A percentile compares a stretch with the other conserved stretches of the same genome.
Conservation (phyloP, 2,113 vertebrate species). For the Chlorodrepanis virens region DNA sequence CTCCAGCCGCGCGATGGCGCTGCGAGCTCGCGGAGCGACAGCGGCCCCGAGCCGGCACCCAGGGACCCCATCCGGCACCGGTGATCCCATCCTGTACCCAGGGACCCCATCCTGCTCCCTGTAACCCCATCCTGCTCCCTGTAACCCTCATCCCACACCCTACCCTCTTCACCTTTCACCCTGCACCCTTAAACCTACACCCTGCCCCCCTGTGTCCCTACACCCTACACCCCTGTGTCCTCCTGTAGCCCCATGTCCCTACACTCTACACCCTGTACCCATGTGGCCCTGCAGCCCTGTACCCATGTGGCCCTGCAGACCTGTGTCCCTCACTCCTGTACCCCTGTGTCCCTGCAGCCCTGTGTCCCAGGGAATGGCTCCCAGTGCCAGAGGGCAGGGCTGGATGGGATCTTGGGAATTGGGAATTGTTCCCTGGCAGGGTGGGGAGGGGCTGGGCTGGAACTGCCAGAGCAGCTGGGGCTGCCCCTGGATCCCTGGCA, state of each 20-base stretch:
- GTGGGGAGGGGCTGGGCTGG: not conserved
- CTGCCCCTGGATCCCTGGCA: not conserved
- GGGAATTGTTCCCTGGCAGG: not conserved
- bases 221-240: not conserved
- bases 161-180: not conserved
- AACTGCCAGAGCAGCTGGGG: not conserved
- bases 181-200: too few species aligned
- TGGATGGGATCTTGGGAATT: not conserved
- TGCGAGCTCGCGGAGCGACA: not conserved
- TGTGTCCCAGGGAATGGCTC: not conserved
- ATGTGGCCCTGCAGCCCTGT: too few species aligned
- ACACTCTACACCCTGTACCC: too few species aligned
- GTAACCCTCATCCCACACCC: not conserved
- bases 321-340: too few species aligned
- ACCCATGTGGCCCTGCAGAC: too few species aligned
- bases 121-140: not conserved
- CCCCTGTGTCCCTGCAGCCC: too few species aligned
- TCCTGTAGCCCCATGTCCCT: too few species aligned
- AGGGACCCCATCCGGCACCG: not conserved
- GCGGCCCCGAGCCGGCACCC: not conserved
- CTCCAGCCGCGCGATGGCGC: not conserved
- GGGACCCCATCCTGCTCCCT: not conserved
- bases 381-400: not conserved
- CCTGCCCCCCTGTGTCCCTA: too few species aligned
- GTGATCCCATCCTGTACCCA: not conserved